Conservation (phyloP, 2,113 vertebrate genomes). For the Saccopteryx bilineata region DNA sequence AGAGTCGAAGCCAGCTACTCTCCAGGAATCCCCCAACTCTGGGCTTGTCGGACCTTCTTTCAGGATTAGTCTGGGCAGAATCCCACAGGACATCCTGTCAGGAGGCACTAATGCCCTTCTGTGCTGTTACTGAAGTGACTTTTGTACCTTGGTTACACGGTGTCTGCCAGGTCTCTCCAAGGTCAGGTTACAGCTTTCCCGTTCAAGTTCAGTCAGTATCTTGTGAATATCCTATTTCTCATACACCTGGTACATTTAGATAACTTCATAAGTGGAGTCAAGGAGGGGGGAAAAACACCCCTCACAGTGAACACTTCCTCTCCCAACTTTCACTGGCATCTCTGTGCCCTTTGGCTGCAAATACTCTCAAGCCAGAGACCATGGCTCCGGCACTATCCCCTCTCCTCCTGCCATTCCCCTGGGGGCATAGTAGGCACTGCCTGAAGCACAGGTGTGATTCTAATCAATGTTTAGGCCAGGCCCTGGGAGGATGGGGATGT, state of each 20-base stretch:
- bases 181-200: not conserved
- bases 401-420: rapidly evolving
- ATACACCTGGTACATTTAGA: not conserved
- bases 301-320: not conserved
- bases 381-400: not conserved
- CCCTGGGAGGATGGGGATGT: not conserved
- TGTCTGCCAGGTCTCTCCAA: not conserved
- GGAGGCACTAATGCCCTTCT: not conserved
- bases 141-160: not conserved
- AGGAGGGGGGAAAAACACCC: not conserved
- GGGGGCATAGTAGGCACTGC: not conserved
- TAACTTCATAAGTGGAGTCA: not conserved
- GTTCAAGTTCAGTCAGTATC: not conserved
- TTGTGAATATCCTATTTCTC: not conserved
- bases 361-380: not conserved
- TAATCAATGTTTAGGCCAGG: not conserved
- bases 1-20: not conserved
- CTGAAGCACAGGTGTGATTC: not conserved
- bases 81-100: not conserved
- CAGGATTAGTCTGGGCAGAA: not conserved
- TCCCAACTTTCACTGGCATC: not conserved
- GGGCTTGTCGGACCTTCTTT: not conserved
- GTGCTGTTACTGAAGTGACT: not conserved
- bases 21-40: not conserved
- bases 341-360: not conserved